phyloP scores from a whole-genome alignment of 2,113 vertebrate species.

The Melanocharis versteri region DNA sequence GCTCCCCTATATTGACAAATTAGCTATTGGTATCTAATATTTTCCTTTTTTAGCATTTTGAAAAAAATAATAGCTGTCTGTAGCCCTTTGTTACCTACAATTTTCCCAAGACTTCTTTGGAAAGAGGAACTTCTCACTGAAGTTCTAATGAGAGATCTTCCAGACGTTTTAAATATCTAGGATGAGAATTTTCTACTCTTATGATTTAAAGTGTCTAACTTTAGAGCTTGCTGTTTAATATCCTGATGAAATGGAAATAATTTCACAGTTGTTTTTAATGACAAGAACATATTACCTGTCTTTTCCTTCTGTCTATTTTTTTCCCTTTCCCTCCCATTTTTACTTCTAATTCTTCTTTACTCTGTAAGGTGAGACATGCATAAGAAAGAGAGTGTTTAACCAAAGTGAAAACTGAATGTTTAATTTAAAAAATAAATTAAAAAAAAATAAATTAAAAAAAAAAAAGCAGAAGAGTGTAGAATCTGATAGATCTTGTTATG shows the following conservation, averaged over 20 bases:
- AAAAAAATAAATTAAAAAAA: neutral
- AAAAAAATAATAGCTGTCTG: neutral
- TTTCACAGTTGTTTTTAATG: neutral
- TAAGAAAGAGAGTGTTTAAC: neutral
- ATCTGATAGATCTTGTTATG: neutral
- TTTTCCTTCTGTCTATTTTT: neutral
- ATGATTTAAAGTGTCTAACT: neutral
- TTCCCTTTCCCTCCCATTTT: neutral
- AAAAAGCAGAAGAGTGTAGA: neutral
- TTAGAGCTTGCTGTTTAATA: neutral
- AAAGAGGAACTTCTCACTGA: neutral
- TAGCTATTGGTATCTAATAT: neutral
- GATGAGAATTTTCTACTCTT: neutral
- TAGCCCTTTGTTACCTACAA: neutral
- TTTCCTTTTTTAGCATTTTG: neutral
- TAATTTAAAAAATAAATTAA: neutral
- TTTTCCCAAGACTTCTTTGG: neutral
- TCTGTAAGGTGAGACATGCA: neutral
- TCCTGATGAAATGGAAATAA: neutral
- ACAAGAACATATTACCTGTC: neutral
- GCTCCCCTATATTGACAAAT: neutral
- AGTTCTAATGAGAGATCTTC: neutral
- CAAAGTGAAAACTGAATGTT: neutral
- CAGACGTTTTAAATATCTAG: neutral
- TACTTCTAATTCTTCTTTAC: neutral